Conservation (phyloP, 2,888 invertebrate genomes). For the Plebejus argus region DNA sequence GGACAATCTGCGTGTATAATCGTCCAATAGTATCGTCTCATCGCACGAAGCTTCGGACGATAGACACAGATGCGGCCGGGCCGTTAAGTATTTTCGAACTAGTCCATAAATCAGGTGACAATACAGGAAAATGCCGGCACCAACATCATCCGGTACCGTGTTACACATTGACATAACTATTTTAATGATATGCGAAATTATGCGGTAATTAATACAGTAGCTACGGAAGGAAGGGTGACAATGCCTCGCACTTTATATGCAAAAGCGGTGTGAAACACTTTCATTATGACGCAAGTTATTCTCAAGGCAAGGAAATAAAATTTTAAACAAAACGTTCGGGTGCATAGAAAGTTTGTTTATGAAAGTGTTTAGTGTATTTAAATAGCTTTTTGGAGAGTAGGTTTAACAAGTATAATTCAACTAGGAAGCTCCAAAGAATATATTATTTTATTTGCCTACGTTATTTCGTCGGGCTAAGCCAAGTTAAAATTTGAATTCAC, state of each 20-base stretch:
- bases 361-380: neutral
- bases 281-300: constrained; percentile 39
- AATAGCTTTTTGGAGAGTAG: too few species aligned
- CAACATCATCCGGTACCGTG: neutral
- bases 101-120: neutral
- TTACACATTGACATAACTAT: neutral
- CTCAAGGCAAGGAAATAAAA: constrained; percentile 44
- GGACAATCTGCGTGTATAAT: too few species aligned
- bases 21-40: too few species aligned
- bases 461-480: too few species aligned
- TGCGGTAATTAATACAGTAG: constrained; percentile 23
- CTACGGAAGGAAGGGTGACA: constrained; percentile 31
- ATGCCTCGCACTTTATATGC: constrained; percentile 39
- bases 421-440: too few species aligned
- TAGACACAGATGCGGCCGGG: too few species aligned
- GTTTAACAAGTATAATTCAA: too few species aligned
- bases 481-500: too few species aligned
- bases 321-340: constrained; percentile 44
- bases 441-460: too few species aligned
- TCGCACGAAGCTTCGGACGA: too few species aligned
- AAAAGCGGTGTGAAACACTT: constrained; percentile 39
- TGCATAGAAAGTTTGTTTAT: constrained; percentile 25
- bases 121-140: neutral
- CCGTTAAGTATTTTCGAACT: too few species aligned
- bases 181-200: constrained; percentile 12